phyloP scores from a whole-genome alignment of 2,113 vertebrate species.

The Sigmodon hispidus region DNA sequence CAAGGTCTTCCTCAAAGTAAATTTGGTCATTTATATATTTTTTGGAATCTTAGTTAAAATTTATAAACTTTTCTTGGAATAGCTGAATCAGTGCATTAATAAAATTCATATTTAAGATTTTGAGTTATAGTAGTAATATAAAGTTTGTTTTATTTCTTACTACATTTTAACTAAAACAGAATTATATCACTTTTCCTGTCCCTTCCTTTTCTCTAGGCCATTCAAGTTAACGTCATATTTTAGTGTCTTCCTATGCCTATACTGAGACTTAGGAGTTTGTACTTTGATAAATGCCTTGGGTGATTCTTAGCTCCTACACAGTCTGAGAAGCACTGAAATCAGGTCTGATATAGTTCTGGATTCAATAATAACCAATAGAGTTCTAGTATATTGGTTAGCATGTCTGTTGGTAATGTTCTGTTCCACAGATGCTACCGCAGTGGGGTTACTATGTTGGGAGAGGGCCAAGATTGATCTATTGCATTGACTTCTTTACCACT shows the following conservation, averaged over 20 bases:
- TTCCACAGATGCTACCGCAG: neutral
- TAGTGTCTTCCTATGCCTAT: neutral
- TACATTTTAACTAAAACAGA: neutral
- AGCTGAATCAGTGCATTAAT: neutral
- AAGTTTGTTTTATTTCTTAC: neutral
- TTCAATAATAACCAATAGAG: neutral
- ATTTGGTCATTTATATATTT: neutral
- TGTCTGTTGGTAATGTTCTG: neutral
- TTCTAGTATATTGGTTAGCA: neutral
- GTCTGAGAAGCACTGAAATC: neutral
- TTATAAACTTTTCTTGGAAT: neutral
- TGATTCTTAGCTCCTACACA: neutral
- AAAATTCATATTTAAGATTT: neutral
- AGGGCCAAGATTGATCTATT: neutral
- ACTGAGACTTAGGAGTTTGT: neutral
- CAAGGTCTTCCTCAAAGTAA: neutral
- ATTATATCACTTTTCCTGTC: neutral
- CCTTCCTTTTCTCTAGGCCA: neutral
- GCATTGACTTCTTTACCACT: constrained; percentile 35
- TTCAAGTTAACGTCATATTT: neutral
- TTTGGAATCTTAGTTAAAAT: constrained; percentile 34
- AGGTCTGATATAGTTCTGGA: neutral
- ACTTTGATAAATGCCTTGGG: neutral
- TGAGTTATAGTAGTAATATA: neutral
- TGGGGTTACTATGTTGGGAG: neutral